Base-by-base conservation (phyloP, 2,797 vertebrate species). In the Epinephelus coioides region DNA sequence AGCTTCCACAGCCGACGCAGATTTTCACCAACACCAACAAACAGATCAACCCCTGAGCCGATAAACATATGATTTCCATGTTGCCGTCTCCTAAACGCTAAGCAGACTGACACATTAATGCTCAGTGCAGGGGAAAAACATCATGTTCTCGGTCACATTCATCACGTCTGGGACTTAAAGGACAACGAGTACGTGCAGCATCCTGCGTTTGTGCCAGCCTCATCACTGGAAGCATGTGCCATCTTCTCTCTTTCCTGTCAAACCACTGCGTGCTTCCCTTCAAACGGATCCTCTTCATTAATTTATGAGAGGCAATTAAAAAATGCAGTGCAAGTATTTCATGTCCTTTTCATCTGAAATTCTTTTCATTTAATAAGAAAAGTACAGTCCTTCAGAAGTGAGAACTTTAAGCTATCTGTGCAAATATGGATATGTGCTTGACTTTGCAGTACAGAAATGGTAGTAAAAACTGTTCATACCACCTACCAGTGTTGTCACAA, bases 131-230 rank as follows among this genome's bases (percentile, higher is more conserved):
- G 34, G 69, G 60, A 71, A 74, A 57, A 68, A 70, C 43, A 69
- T 67, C 65, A 25, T 18, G 56, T 69, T 61, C 62, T 51, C 30
- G 5, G 63, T 78, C 38, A 69, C 55, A 76, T 67, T 25, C 57
- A 81, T 73, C 76, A 72, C 19, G 18, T 63, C 64, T 53, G 61
- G 54, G 77, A 73, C 21, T 69, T 50, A n/a, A n/a, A 71, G 62
- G 4, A 56, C 40, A 69, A 64, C 27, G 25, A 8, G 56, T 44
- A 63, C 50, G 8, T 3, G 18, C 51, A 60, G 57, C 65, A 59
- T 80, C 63, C 21, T 77, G 57, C 7, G 47, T 59, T 14, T 18
- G 4, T 25, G 69, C 18, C 15, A 0, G 15, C 38, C 23, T 61
- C n/a, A 30, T 3, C 15, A 21, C n/a, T 10, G 19, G 19, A 40